Base-by-base conservation (phyloP, 2,113 vertebrate species). In the Chaetorhynchus papuensis region DNA sequence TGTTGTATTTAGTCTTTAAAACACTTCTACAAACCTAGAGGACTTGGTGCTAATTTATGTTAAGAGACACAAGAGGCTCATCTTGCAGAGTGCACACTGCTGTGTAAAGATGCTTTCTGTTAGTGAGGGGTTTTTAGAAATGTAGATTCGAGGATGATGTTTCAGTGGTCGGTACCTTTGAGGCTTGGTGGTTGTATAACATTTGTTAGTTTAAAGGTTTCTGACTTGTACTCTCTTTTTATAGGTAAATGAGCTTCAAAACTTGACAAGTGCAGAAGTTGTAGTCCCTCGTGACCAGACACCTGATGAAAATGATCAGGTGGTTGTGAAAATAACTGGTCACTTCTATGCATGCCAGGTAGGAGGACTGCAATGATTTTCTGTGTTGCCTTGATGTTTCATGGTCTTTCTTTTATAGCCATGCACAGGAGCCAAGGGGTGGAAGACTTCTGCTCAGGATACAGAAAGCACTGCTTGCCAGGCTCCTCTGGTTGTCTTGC, bases 261-360 rank as follows among this genome's bases (percentile, higher is more conserved):
- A 99, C 98, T 97, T 99, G 96, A 99, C 99, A 93, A 99, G 99
- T 93, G 99, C 99, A 70, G 99, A 99, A 97, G 99, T 99, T 94
- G 99, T 99, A 96, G 99, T 99, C 82, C 99, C 99, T 78, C 98
- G 99, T 97, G 99, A 99, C 97, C 99, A 99, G 98, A 99, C 99
- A 11, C 99, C 99, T 69, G 99, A 99, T 72, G 99, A 99, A 97
- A 99, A 99, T 20, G 99, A 99, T 96, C 99, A 99, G 98, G 99
- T 99, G 87, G 98, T 99, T 92, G 99, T 99, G 61, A 99, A 99
- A 97, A 99, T 99, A 98, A 99, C 98, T 79, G 99, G 99, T 94
- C 99, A 99, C 95, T 99, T 99, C 98, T 99, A 99, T 98, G 99
- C 99, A 97, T 99, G 99, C 97, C 99, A 99, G 99, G 99, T 99